Evolutionary conservation across 2,797 vertebrate genomes (phyloP), one percentile per base, ranked within the genome.

Genomic region (Aulostomus chinensis): DNA sequence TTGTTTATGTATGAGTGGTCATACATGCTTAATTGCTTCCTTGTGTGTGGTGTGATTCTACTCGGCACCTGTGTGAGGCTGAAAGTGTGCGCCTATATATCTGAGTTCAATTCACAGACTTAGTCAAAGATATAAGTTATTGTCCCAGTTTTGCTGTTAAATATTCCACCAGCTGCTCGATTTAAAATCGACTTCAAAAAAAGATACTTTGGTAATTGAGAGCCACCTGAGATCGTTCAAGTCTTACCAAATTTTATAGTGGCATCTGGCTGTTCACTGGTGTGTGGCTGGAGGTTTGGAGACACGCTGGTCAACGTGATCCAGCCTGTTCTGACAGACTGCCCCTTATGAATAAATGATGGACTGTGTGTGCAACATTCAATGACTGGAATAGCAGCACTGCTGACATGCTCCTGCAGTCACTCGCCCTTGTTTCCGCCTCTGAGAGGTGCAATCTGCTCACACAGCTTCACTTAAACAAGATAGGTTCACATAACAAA

Each of bases 271-370:
- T 56, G 16, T 43, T 29, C 0, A n/a, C 53, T n/a, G 50, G 56
- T 66, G 45, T 33, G 42, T 58, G 76, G 60, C 58, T 64, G 52
- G 26, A 68, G 68, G 58, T 76, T 76, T 73, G 45, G 63, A 61
- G 40, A 54, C 66, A 31, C 29, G 43, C 28, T 55, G 55, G 68
- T 60, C 57, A 51, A 71, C 76, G 77, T 63, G 57, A 61, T 58
- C 52, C 51, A 34, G 54, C 37, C 61, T 73, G 62, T 61, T 75
- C 62, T 72, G 67, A 82, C 56, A 69, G 69, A 79, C 79, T 83
- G 60, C 58, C 61, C 58, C 48, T 61, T 58, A 78, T 88, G 67
- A 88, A 87, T 84, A 87, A 89, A 84, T 81, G 40, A 89, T 87
- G 39, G 54, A 41, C 37, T 66, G 42, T 58, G 60, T 81, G 76